Percentiles rank a stretch among this genome's conserved stretches.
These are phyloP conservation scores for Shinisaurus crocodilurus DNA, from an alignment of 2,113 vertebrate species.

Conservation along the genomic window DNA sequence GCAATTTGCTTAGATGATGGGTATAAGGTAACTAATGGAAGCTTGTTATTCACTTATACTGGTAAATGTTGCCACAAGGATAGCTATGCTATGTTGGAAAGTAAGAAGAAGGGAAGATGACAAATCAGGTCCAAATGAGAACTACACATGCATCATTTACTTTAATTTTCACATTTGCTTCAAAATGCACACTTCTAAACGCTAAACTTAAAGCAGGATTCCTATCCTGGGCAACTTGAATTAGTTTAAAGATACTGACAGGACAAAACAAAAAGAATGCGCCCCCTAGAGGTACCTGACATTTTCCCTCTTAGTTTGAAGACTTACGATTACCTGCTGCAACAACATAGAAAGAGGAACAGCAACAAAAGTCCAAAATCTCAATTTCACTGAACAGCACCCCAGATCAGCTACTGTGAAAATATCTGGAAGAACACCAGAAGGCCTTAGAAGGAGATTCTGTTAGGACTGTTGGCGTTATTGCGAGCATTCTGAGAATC, in stretches of 20 bases:
- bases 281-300: not conserved
- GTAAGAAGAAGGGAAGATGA: not conserved
- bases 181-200: not conserved
- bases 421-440: not conserved
- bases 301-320: not conserved
- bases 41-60: not conserved
- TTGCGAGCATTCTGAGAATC: not conserved
- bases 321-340: not conserved
- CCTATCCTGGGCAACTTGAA: not conserved
- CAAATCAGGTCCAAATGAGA: not conserved
- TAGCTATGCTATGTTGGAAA: not conserved
- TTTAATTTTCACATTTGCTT: not conserved
- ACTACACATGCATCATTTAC: not conserved
- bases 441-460: not conserved
- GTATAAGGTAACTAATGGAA: not conserved
- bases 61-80: not conserved
- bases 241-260: not conserved
- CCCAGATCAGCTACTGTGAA: slow-evolving; percentile 17
- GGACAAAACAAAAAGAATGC: not conserved
- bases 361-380: not conserved
- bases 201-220: not conserved
- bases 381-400: not conserved
- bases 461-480: not conserved
- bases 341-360: not conserved
- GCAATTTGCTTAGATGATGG: not conserved